A percentile compares a stretch with the other conserved stretches of the same genome.
Conservation (phyloP, 2,113 vertebrate species). For the Elgaria multicarinata region DNA sequence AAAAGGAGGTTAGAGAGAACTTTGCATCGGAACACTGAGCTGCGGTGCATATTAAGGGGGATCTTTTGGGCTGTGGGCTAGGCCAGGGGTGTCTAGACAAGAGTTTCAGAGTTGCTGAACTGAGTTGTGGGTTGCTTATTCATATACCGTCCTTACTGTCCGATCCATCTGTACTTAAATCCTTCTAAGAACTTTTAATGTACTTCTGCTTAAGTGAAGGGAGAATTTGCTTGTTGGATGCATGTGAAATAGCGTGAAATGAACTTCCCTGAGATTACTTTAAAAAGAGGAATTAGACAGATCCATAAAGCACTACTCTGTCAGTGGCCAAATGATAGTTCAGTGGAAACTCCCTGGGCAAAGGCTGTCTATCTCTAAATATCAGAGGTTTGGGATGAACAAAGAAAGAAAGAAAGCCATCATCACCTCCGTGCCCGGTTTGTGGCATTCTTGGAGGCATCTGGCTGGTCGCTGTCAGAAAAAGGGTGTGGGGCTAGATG, state of each 20-base stretch:
- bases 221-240: neutral
- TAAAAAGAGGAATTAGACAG: neutral
- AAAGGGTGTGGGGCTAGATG: neutral
- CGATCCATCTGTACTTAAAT: neutral
- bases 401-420: neutral
- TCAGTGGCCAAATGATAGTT: too few relatives aligned
- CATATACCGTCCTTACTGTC: neutral
- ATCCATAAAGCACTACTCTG: neutral
- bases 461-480: neutral
- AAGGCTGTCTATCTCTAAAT: neutral
- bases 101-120: neutral
- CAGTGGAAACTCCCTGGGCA: neutral
- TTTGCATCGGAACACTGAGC: neutral
- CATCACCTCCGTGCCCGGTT: neutral
- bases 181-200: neutral
- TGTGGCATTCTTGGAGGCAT: neutral
- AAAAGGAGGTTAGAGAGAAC: too few relatives aligned
- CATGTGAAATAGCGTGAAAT: neutral
- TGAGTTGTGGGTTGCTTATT: neutral
- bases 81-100: neutral
- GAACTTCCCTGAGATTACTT: neutral
- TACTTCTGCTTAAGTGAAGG: neutral
- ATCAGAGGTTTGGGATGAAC: neutral
- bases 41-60: neutral
- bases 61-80: neutral